Base-by-base conservation (phyloP, 2,888 invertebrate species). In the Cheilosia variabilis region DNA sequence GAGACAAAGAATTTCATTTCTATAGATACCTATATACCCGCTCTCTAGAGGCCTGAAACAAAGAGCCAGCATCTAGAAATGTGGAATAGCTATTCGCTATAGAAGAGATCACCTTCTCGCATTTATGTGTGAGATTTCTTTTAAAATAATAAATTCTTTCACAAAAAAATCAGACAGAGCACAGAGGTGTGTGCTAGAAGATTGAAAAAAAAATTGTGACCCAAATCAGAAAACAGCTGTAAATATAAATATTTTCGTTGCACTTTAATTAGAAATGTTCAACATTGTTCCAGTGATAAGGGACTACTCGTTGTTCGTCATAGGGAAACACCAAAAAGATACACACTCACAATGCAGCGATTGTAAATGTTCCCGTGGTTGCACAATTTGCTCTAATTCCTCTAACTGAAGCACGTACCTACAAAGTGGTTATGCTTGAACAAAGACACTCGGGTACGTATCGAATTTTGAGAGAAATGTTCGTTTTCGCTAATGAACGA, bases 211-310 rank as follows among this genome's bases (percentile, higher is more conserved):
- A 66, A 17, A n/a, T 60, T 58, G 37, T 78, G 78, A 78, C 78
- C 78, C 19, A 78, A 50, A 71, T 68, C 15, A 50, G 47, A 47
- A 47, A 24, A n/a, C 17, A 47, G 27, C 43, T 7, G 53, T 58
- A 37, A 0, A 13, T 13, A 37, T 13, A 37, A n/a, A 2, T 31
- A 31, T 2, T 41, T 27, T 71, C 27, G 69, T 50, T 71, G 78
- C 78, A 79, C 65, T 79, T 71, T 60, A 79, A 71, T 79, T 71
- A 79, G 65, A 65, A 78, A 41, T 78, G 78, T 71, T 78, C 50
- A 24, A 60, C 52, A 53, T 72, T 72, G 50, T 45, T 68, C 24
- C 19, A 34, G 15, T 65, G 78, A 79, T 60, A 79, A 79, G 69
- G 17, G 34, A 24, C 47, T 19, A 45, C 45, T 41, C 15, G 37